Evolutionary conservation across 1,140 invertebrate species (phyloP), one percentile per base, ranked within the genome.

Genomic region (Drosophila leontia): DNA sequence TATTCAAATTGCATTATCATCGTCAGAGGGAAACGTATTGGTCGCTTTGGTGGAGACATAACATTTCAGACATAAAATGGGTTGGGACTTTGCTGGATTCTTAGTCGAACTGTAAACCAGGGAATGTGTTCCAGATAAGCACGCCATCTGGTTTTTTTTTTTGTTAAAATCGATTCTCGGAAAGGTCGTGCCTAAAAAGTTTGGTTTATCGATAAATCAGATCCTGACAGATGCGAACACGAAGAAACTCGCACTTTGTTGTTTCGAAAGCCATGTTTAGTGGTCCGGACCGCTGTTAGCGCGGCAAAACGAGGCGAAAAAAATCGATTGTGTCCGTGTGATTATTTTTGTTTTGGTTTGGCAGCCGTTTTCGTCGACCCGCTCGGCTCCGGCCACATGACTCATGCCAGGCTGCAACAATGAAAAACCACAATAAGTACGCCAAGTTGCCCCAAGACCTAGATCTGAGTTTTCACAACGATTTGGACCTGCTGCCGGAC

Each of bases 391-490:
- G 51, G 42, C 75, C 53, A 53, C 60, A 81, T 77, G 75, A 77
- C 74, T 77, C 55, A 78, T 69, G 74, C 45, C 37, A 60, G 70
- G 37, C 35, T 45, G 55, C 55, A 90, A 90, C 79, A 80, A 92
- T 92, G 91, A 92, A 92, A 92, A 91, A 79, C 78, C 87, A 92
- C 74, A 91, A 92, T 74, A 92, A 91, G 71, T 92, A 92, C 87
- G 79, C 81, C 39, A 92, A 92, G 75, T 75, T 92, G 68, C 91
- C 91, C 75, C 91, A 92, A 86, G 91, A 92, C 82, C 87, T 92
- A 65, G 91, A 92, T 85, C 71, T 92, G 68, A 92, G 91, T 78
- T 92, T 91, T 70, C 86, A 92, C 80, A 86, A 78, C 61, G 85
- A 90, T 75, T 85, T 90, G 76, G 85, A 90, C 58, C 65, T 90